Evolutionary conservation across 1,140 invertebrate species (phyloP).

Genomic region (Manduca sexta): DNA sequence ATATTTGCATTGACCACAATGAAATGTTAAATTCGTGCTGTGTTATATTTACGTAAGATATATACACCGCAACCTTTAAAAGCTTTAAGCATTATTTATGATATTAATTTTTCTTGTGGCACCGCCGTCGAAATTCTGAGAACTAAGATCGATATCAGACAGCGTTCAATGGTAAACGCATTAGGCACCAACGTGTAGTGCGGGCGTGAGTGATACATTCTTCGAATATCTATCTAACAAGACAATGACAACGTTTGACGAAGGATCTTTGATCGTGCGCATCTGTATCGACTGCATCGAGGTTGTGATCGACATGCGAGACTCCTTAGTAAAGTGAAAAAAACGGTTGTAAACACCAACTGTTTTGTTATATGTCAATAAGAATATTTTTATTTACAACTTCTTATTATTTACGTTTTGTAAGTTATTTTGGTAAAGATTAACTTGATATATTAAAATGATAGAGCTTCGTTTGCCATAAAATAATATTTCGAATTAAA

Average conservation of each 20-base stretch:
- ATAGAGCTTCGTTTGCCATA: too few species aligned
- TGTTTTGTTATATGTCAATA: background rate
- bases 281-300: conserved; percentile 54
- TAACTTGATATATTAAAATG: too few species aligned
- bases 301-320: conserved; percentile 20
- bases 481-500: too few species aligned
- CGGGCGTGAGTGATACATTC: conserved; percentile 50
- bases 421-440: too few species aligned
- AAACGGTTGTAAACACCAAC: background rate
- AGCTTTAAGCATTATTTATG: conserved; percentile 33
- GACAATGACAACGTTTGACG: conserved; percentile 46
- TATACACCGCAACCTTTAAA: conserved; percentile 10
- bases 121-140: conserved; percentile 41
- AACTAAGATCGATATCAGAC: conserved; percentile 51
- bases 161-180: conserved; percentile 55
- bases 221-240: conserved; percentile 53
- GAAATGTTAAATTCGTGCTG: background rate
- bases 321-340: too few species aligned
- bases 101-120: conserved; percentile 39
- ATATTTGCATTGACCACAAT: background rate
- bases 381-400: too few species aligned
- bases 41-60: background rate
- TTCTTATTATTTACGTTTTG: too few species aligned
- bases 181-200: conserved; percentile 33
- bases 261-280: conserved; percentile 29